Percentiles rank a stretch among this genome's conserved stretches.
Evolutionary conservation across 1,140 invertebrate species (phyloP).

Genomic region (Brachionus rotundiformis): DNA sequence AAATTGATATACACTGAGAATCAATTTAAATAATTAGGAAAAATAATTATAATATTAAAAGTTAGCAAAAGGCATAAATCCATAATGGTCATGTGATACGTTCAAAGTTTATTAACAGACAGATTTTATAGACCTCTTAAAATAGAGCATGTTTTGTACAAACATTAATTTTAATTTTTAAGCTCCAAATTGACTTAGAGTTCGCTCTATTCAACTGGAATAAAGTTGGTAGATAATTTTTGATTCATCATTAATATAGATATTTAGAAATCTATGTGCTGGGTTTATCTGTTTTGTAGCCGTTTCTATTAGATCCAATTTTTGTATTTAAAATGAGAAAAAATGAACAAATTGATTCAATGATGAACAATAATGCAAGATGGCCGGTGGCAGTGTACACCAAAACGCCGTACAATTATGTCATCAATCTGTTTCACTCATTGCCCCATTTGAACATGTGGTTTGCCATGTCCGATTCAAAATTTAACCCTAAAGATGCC

Average conservation of each 20-base stretch:
- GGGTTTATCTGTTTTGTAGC: background rate
- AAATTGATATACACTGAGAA: background rate
- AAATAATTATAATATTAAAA: constrained; percentile 29
- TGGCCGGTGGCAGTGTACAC: constrained; percentile 21
- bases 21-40: background rate
- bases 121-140: constrained; percentile 16
- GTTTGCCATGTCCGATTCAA: constrained; percentile 36
- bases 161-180: constrained; percentile 10
- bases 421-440: constrained; percentile 48
- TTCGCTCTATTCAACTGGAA: constrained; percentile 20
- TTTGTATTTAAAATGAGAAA: background rate
- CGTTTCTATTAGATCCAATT: background rate
- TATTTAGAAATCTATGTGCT: background rate
- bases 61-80: background rate
- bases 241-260: background rate
- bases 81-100: constrained; percentile 23
- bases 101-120: constrained; percentile 10
- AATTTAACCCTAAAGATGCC: constrained; percentile 33
- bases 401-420: constrained; percentile 36
- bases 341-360: background rate
- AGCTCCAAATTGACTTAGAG: background rate
- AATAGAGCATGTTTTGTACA: background rate
- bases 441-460: constrained; percentile 51
- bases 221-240: background rate
- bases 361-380: background rate